Conservation (phyloP, 2,113 vertebrate genomes). For the Pogona vitticeps region DNA sequence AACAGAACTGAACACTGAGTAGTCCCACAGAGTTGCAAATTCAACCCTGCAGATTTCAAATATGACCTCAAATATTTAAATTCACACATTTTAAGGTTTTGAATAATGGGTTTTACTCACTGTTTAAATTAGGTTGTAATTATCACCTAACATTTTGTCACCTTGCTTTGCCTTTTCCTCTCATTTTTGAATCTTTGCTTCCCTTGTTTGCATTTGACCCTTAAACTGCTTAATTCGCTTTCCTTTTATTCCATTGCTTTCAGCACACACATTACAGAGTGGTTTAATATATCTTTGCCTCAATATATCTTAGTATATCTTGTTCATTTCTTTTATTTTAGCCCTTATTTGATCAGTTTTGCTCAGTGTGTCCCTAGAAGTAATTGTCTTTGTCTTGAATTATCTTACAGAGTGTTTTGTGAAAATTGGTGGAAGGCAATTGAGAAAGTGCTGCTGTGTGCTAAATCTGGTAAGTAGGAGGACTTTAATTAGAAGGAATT, state of each 20-base stretch:
- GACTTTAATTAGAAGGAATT: constrained; percentile 27
- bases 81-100: not conserved
- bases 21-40: too few relatives aligned
- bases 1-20: too few relatives aligned
- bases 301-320: not conserved
- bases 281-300: constrained; percentile 2
- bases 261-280: not conserved
- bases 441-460: not conserved
- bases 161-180: not conserved
- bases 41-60: too few relatives aligned
- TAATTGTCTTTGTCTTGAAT: not conserved
- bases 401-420: not conserved
- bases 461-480: not conserved
- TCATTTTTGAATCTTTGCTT: not conserved
- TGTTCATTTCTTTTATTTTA: not conserved
- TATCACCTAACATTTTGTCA: not conserved
- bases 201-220: not conserved
- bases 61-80: not conserved
- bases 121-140: not conserved
- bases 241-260: not conserved
- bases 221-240: not conserved
- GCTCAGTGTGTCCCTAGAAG: not conserved
- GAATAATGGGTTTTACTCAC: not conserved
- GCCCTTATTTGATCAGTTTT: not conserved
- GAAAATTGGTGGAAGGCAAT: not conserved